These are phyloP conservation scores for Varanus komodoensis DNA, from an alignment of 2,113 vertebrate species.

Conservation along the genomic window DNA sequence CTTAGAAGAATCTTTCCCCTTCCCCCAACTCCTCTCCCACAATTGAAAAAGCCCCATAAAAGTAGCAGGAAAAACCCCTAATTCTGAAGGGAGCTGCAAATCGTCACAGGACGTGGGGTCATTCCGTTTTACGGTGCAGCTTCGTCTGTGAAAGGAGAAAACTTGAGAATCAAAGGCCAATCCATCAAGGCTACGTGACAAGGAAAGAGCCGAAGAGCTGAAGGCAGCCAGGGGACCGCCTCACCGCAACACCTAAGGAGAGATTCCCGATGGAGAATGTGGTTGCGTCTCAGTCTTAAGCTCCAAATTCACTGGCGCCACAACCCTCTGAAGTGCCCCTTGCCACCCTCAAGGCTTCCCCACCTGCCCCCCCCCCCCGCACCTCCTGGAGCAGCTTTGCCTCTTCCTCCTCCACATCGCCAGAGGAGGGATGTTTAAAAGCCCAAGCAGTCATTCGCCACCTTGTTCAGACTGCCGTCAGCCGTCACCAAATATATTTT, in stretches of 20 bases:
- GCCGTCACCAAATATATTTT: fast-evolving
- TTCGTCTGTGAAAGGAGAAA: background rate
- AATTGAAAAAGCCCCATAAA: background rate
- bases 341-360: background rate
- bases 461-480: background rate
- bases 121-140: conserved; percentile 6
- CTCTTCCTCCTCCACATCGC: background rate
- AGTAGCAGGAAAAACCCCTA: background rate
- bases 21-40: background rate
- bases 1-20: background rate
- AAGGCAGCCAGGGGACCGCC: fast-evolving
- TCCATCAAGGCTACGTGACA: background rate
- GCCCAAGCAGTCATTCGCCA: background rate
- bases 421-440: background rate
- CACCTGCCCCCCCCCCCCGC: too few relatives aligned
- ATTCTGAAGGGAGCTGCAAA: conserved; percentile 4
- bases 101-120: background rate
- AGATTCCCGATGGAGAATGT: fast-evolving
- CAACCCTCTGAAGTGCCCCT: background rate
- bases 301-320: background rate
- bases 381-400: background rate
- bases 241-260: background rate
- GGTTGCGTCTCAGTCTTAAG: background rate
- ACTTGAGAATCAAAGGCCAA: background rate
- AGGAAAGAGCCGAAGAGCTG: conserved; percentile 11